Evolutionary conservation across 53 echinoderm and acorn worm genomes (phyloP), one percentile per base, ranked within the genome.

Genomic region (Stichopus horrens): DNA sequence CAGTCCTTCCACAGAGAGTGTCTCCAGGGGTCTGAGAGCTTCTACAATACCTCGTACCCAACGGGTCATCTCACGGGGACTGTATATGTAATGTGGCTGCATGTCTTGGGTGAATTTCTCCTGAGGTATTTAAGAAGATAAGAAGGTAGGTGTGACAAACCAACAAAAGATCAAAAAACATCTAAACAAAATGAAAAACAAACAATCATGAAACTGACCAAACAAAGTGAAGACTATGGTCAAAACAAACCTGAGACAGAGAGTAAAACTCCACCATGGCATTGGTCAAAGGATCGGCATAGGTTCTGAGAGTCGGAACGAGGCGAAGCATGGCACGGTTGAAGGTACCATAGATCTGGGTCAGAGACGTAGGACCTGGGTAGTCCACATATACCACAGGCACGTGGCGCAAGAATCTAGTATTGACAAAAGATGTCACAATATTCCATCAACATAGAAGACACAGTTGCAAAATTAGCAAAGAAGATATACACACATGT

Each of bases 61-160:
- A 21, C 99, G 94, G 18, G 99, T 99, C 99, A 99, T 99, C 93
- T 99, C 99, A 91, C 99, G 99, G 21, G 99, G 99, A 88, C 99
- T 99, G 94, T 99, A 99, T 86, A 99, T 96, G 94, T 99, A 99
- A 65, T 99, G 99, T 13, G 99, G 99, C 88, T 99, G 99, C 99
- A 99, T 99, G 93, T 99, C 99, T 88, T 98, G 99, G 77, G 99
- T 99, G 94, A 99, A 99, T 79, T 92, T 92, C 84, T 99, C 92
- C 94, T 92, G 88, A 22, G 51, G 56, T 53, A 75, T 9, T 23
- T 20, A 73, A 52, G 55, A 53, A 81, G 60, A 60, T 19, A 23
- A 23, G 0, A 7, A 76, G 37, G 37, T 37, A 37, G 1, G 37
- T 37, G 37, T 67, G 13, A 67, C n/a, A 14, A 14, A n/a, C n/a